Conservation (phyloP, 2,113 vertebrate species). For the Bothrops jararaca region DNA sequence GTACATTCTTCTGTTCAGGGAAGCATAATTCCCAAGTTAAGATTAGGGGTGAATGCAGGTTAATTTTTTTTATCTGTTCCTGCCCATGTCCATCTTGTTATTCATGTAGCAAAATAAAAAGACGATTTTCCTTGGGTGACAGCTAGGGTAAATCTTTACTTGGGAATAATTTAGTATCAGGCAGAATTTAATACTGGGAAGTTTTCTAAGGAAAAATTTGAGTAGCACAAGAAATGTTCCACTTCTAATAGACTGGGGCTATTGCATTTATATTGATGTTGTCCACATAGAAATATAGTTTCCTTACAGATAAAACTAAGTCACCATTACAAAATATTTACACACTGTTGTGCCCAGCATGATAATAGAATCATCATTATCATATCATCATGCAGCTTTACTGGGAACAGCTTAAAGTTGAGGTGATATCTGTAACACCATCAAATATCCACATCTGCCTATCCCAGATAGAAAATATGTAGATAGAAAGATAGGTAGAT, state of each 20-base stretch:
- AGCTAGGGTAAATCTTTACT: background rate
- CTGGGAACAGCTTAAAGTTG: background rate
- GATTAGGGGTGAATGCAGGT: background rate
- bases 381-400: background rate
- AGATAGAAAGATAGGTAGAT: too few species aligned
- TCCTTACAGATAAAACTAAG: background rate
- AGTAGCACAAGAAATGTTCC: background rate
- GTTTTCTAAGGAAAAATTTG: background rate
- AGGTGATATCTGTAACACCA: background rate
- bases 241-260: background rate
- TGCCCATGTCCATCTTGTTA: background rate
- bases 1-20: background rate
- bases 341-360: background rate
- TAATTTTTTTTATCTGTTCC: background rate
- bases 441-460: background rate
- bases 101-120: background rate
- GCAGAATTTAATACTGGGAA: background rate
- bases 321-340: background rate
- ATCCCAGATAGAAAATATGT: background rate
- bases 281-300: background rate
- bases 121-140: background rate
- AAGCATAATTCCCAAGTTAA: background rate
- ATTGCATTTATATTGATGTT: background rate
- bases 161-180: background rate
- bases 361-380: background rate